Evolutionary conservation across 2,888 invertebrate species (phyloP).

Genomic region (Cantharis nigra): DNA sequence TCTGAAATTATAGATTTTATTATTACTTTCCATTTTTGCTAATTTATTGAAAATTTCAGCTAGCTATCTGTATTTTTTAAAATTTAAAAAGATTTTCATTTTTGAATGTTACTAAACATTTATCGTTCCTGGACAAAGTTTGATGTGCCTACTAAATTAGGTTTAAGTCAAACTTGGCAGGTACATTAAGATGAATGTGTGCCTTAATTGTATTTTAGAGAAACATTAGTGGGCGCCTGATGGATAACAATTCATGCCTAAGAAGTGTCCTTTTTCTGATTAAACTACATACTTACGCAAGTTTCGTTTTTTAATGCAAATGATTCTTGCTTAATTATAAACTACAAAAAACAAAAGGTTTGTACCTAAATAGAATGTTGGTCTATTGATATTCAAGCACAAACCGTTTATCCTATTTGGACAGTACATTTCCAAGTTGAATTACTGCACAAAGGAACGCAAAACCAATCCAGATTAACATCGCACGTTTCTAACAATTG

Average conservation of each 20-base stretch:
- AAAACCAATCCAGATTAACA: background rate
- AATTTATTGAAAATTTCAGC: background rate
- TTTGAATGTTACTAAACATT: background rate
- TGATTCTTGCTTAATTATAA: background rate
- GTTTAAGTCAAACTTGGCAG: conserved; percentile 3
- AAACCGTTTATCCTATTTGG: background rate
- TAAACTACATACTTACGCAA: background rate
- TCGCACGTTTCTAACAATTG: background rate
- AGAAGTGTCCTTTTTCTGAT: background rate
- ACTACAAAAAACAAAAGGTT: background rate
- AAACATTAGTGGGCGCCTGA: conserved; percentile 2
- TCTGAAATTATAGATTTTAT: background rate
- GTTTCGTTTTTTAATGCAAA: background rate
- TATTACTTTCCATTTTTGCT: background rate
- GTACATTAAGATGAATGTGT: conserved; percentile 4
- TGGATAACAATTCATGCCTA: background rate
- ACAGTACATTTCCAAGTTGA: background rate
- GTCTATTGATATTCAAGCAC: background rate
- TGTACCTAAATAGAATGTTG: background rate
- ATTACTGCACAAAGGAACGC: background rate
- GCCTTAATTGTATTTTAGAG: conserved; percentile 4
- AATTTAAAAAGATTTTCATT: background rate
- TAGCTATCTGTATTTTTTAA: accelerated
- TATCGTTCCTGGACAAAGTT: background rate
- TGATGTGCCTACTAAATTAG: conserved; percentile 2